Percentiles rank a stretch among this genome's conserved stretches.
Conservation (phyloP, 2,113 vertebrate genomes). For the Tetraodon nigroviridis region DNA sequence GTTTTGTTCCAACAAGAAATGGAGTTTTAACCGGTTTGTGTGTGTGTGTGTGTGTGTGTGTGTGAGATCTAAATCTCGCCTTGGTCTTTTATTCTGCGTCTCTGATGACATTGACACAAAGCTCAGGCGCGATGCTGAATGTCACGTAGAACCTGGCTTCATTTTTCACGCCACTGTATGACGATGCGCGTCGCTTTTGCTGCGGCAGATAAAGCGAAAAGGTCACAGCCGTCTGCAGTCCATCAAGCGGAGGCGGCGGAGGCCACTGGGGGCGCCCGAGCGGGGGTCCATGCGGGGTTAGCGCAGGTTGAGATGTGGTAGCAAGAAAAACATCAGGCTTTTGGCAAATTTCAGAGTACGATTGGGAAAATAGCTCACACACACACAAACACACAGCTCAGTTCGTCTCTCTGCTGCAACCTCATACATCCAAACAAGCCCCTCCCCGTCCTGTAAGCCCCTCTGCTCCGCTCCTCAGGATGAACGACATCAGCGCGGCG, state of each 20-base stretch:
- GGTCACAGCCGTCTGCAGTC: background rate
- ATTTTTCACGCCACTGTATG: background rate
- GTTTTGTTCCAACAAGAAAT: constrained; percentile 5
- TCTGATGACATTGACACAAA: background rate
- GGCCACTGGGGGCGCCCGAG: no score
- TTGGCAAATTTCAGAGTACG: no score
- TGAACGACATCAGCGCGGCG: constrained; percentile 42
- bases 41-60: no score
- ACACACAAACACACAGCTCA: constrained; percentile 9
- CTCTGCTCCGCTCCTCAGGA: constrained; percentile 6
- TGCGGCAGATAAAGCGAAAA: background rate
- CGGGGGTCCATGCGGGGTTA: no score
- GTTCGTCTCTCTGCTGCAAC: constrained; percentile 20
- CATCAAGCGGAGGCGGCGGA: no score
- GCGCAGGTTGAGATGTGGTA: no score
- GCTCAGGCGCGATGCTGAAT: background rate
- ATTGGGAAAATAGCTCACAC: background rate
- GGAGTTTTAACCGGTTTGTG: constrained; percentile 8
- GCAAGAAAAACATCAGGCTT: no score
- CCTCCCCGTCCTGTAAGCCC: background rate
- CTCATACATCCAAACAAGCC: constrained; percentile 45
- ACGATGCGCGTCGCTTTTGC: background rate
- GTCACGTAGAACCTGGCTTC: background rate
- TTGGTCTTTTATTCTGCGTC: background rate
- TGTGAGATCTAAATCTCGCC: background rate